Base-by-base conservation (phyloP, 1,140 invertebrate species). In the Limonius californicus region DNA sequence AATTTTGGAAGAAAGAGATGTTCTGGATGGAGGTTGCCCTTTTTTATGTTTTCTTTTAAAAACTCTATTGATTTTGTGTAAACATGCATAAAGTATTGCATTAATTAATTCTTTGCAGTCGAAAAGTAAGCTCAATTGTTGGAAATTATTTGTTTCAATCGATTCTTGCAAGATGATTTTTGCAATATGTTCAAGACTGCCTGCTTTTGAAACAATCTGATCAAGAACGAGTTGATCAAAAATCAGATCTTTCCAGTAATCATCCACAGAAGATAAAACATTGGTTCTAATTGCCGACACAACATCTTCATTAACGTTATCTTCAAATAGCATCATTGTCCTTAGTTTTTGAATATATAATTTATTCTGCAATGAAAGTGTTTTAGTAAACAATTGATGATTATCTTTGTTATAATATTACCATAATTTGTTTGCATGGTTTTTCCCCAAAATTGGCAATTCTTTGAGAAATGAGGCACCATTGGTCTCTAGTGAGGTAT, bases 391-490 rank as follows among this genome's bases (percentile, higher is more conserved):
- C n/a, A n/a, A n/a, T n/a, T n/a, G n/a, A n/a, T n/a, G n/a, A n/a
- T n/a, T n/a, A n/a, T n/a, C n/a, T n/a, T n/a, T n/a, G n/a, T n/a
- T n/a, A n/a, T n/a, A n/a, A n/a, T n/a, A n/a, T 55, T 67, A 75
- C 73, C 71, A 75, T 67, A 12, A 72, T 64, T 58, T 68, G 30
- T 63, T 74, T 74, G 59, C 73, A 76, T 20, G 67, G 65, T 45
- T 59, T 47, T 62, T 72, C 69, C 30, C 74, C 74, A 64, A 76
- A 76, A 72, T 76, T 76, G n/a, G 56, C 71, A 35, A 76, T 72
- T 54, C 74, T 69, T 66, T 76, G 67, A 7, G 69, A 70, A 61
- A 76, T 70, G 20, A 71, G 55, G 54, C 70, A 68, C 74, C 74
- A 76, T 45, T 75, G 68, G 54, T 70, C 65, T 1, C 65, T 56